Percentiles rank a stretch among this genome's conserved stretches.
These are phyloP conservation scores for Malurus splendens DNA, from an alignment of 2,797 vertebrate species.

Conservation along the genomic window DNA sequence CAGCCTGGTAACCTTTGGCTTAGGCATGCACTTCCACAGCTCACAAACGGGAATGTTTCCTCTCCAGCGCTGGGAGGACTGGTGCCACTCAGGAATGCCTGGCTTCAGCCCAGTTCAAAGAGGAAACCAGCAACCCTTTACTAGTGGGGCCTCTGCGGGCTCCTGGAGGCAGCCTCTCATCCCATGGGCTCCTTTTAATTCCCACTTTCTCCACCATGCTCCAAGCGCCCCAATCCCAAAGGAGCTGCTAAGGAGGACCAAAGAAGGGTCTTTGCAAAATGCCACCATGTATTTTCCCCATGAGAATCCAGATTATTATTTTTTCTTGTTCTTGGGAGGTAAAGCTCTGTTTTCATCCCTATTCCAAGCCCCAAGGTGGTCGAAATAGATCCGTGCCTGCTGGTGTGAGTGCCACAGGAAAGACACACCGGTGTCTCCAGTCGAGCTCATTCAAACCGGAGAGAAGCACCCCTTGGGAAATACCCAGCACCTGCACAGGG, in stretches of 20 bases:
- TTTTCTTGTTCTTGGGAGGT: neutral
- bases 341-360: neutral
- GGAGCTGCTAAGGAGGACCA: neutral
- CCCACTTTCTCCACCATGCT: neutral
- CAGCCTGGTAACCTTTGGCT: constrained; percentile 61
- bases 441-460: neutral
- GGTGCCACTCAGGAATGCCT: constrained; percentile 50
- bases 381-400: neutral
- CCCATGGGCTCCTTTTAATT: neutral
- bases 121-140: constrained; percentile 29
- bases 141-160: neutral
- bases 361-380: neutral
- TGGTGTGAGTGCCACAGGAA: neutral
- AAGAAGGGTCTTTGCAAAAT: neutral
- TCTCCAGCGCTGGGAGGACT: constrained; percentile 7
- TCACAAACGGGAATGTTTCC: constrained; percentile 45
- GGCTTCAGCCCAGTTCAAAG: constrained; percentile 5
- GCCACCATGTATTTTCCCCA: fast-evolving
- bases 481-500: constrained; percentile 16
- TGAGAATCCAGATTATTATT: neutral
- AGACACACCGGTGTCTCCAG: neutral
- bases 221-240: neutral
- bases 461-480: neutral
- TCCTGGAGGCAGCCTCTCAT: neutral
- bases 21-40: constrained; percentile 42